These are phyloP conservation scores for Lordiphosa collinella DNA, from an alignment of 1,140 invertebrate species.

Conservation along the genomic window DNA sequence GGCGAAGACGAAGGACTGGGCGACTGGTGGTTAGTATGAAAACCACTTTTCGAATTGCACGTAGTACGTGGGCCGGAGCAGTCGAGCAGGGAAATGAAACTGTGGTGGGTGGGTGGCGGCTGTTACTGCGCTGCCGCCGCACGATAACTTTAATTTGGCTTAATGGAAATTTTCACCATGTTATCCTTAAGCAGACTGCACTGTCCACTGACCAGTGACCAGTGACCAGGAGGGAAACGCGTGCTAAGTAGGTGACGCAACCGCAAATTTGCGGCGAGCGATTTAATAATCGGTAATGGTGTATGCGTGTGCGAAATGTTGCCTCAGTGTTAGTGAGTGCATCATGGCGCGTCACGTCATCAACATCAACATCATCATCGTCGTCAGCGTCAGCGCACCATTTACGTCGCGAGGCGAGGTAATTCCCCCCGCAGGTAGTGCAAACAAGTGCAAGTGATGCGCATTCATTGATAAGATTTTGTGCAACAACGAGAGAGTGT, in stretches of 20 bases:
- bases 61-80: constrained; percentile 53
- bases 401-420: constrained; percentile 54
- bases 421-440: constrained; percentile 45
- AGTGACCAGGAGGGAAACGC: constrained; percentile 31
- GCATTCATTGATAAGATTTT: constrained; percentile 77
- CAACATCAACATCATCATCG: constrained; percentile 46
- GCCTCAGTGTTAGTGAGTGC: constrained; percentile 19
- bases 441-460: constrained; percentile 77
- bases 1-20: constrained; percentile 13
- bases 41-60: constrained; percentile 76
- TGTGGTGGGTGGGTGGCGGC: constrained; percentile 21
- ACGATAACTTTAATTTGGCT: constrained; percentile 77
- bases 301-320: constrained; percentile 37
- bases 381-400: constrained; percentile 44
- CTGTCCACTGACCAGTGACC: constrained; percentile 19
- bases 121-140: constrained; percentile 44
- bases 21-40: constrained; percentile 53
- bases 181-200: constrained; percentile 36
- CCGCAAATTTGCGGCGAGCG: constrained; percentile 71
- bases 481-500: constrained; percentile 38
- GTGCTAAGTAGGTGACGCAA: constrained; percentile 76
- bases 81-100: constrained; percentile 57
- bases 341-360: constrained; percentile 60
- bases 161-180: constrained; percentile 66
- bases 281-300: constrained; percentile 67